Base-by-base conservation (phyloP, 2,113 vertebrate species). In the Sceloporus undulatus region DNA sequence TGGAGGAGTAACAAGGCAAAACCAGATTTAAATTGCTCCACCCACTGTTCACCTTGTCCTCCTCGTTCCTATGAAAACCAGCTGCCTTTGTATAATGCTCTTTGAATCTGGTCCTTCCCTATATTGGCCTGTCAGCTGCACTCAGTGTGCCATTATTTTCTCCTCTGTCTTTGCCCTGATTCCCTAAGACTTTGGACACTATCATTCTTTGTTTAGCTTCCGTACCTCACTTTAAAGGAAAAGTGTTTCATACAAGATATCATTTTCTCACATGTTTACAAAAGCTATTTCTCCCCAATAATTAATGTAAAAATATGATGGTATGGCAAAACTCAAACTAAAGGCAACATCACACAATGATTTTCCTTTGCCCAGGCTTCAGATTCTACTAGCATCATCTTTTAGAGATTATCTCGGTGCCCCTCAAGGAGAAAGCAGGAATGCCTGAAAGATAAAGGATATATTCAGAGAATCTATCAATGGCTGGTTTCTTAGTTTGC, bases 311-410 rank as follows among this genome's bases (percentile, higher is more conserved):
- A 42, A 9, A 76, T 65, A 52, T 14, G 34, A 62, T 42, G 42
- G 76, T 77, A 56, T 76, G 40, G n/a, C 40, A 59, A 66, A 66
- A 85, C 1, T 13, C 84, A 76, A 85, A 59, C 14, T 65, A 85
- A 29, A 19, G 13, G 19, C 42, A 70, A 38, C 29, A 29, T 71
- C 19, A 34, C 34, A 54, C 16, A 85, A 75, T 3, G 7, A 42
- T 77, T 76, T 65, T 40, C 40, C 40, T 78, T 79, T 70, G 65
- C n/a, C 23, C 42, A 23, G 7, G 3, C 11, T 70, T 54, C 42
- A 78, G 62, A 84, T 84, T 9, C n/a, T 62, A 82, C 14, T 66
- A 59, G 13, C 21, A 59, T 10, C 48, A 52, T 40, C 40, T 5
- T 86, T 38, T 27, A 54, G 21, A 38, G 38, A 70, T 59, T 34